Base-by-base conservation (phyloP, 2,888 invertebrate species). In the Pollenia angustigena region DNA sequence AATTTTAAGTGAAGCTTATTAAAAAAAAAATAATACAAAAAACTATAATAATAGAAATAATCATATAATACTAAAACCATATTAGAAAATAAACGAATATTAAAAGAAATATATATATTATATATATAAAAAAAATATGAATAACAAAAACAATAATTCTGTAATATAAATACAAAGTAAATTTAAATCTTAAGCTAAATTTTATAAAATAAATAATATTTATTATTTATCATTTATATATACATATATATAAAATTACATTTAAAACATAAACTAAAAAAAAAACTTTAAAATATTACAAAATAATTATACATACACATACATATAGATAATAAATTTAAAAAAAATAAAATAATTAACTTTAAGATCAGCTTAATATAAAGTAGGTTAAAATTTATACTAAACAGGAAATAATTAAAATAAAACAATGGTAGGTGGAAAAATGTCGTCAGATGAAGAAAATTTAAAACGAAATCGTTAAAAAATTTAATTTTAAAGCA, bases 381-480 rank as follows among this genome's bases (percentile, higher is more conserved):
- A 78, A 64, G 11, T 85, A 87, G 85, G 80, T 72, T 85, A 79
- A 79, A 85, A 87, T 84, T 87, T 87, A 87, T 87, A 87, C 87
- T 80, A 87, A 83, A 85, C 23, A 79, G 50, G 9, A 74, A 74
- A 60, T 46, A 23, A 68, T 42, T 56, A 18, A 56, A 72, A 72
- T 69, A 23, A 75, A 68, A 58, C 12, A 48, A 42, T 46, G 64
- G 62, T 48, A 54, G 48, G 60, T 60, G 32, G 32, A 64, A 18
- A 54, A 62, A 68, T 62, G 58, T 74, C 42, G 64, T 78, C 71
- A 44, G 58, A 54, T 81, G 32, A 69, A 60, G 7, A 40, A 76
- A 46, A 81, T 48, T 12, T 58, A 81, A 72, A 78, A 82, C 62
- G 76, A 78, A 83, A 48, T 64, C 71, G 71, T 76, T 78, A 50